Evolutionary conservation across 92 coral and sea anemone genomes (phyloP).

Genomic region (Plumapathes pennacea): DNA sequence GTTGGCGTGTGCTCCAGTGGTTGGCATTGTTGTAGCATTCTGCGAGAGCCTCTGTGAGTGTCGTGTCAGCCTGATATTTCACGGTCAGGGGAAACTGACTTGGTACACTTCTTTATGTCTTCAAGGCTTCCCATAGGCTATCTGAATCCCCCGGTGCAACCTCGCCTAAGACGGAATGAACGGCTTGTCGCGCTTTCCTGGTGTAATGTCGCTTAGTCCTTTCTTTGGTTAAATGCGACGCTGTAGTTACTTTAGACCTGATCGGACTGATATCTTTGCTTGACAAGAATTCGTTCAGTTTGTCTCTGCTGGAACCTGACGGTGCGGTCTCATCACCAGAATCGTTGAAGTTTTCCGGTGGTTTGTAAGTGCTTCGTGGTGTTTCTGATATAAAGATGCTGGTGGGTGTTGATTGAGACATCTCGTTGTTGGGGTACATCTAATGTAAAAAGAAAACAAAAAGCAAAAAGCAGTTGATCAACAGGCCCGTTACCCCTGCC

Average conservation of each 20-base stretch:
- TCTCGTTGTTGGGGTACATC: slow-evolving; percentile 21
- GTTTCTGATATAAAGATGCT: slow-evolving; percentile 20
- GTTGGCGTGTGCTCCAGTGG: slow-evolving; percentile 22
- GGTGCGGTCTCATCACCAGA: slow-evolving; percentile 25
- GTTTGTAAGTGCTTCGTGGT: slow-evolving; percentile 17
- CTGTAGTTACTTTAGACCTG: slow-evolving; percentile 17
- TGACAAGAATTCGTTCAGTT: slow-evolving; percentile 18
- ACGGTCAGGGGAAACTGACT: slow-evolving; percentile 8
- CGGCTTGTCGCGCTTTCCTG: slow-evolving; percentile 43
- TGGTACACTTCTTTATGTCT: slow-evolving; percentile 15
- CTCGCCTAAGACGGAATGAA: slow-evolving; percentile 35
- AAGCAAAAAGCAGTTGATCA: too few species aligned
- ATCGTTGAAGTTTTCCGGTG: slow-evolving; percentile 28
- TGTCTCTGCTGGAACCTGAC: slow-evolving; percentile 10
- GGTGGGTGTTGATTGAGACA: slow-evolving; percentile 15
- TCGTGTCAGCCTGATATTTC: slow-evolving; percentile 22
- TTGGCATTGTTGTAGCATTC: slow-evolving; percentile 41
- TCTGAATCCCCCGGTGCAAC: slow-evolving; percentile 21
- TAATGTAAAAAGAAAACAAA: slow-evolving; percentile 8
- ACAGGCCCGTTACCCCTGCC: too few species aligned
- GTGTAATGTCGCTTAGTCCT: slow-evolving; percentile 33
- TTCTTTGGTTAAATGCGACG: slow-evolving; percentile 27
- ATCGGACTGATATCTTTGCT: slow-evolving; percentile 46
- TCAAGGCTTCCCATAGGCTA: slow-evolving; percentile 36
- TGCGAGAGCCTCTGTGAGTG: slow-evolving; percentile 29